Conservation (phyloP, 1,140 invertebrate species). For the Apis cerana region DNA sequence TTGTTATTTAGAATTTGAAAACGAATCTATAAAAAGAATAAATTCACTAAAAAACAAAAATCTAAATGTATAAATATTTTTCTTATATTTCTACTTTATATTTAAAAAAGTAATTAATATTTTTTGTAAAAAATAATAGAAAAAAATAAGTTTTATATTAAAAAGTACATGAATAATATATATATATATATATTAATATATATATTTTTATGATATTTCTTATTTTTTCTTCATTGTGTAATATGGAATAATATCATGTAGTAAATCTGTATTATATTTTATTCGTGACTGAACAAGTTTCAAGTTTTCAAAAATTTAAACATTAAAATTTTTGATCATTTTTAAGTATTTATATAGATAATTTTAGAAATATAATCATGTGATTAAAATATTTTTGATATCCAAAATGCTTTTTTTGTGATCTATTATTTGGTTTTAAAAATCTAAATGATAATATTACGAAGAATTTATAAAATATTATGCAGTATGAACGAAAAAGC, state of each 20-base stretch:
- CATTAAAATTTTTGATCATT: not conserved
- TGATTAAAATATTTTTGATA: not conserved
- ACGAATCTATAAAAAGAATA: too few species aligned
- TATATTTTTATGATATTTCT: not conserved
- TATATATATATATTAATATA: not conserved
- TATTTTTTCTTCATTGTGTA: not conserved
- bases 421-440: not conserved
- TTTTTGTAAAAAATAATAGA: too few species aligned
- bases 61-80: not conserved
- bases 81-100: not conserved
- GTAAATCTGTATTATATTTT: not conserved
- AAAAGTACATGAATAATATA: not conserved
- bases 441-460: not conserved
- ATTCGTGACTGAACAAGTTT: not conserved
- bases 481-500: slow-evolving; percentile 38
- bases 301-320: not conserved
- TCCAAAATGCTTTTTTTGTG: not conserved
- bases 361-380: not conserved
- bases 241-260: not conserved
- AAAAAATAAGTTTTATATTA: too few species aligned
- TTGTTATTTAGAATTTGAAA: too few species aligned
- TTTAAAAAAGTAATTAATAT: too few species aligned
- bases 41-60: too few species aligned
- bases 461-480: not conserved
- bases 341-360: not conserved